Evolutionary conservation across 2,113 vertebrate species (phyloP).

Genomic region (Larimichthys polyactis): DNA sequence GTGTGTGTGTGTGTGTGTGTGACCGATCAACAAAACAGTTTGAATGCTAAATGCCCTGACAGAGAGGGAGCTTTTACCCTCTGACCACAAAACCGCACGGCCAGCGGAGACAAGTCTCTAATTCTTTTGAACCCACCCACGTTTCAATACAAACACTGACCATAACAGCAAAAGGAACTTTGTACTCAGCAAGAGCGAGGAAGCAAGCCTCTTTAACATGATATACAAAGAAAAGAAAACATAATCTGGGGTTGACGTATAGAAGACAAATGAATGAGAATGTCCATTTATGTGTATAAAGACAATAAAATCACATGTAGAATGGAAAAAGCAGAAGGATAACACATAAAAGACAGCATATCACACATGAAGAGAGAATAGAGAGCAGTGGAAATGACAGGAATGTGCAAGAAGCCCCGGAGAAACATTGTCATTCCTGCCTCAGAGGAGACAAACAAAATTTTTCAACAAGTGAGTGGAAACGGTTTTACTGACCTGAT

Average conservation of each 20-base stretch:
- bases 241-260: background rate
- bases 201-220: conserved; percentile 1
- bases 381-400: conserved; percentile 27
- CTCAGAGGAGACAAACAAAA: conserved; percentile 11
- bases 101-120: conserved; percentile 38
- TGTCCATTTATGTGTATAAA: background rate
- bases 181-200: conserved; percentile 37
- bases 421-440: conserved; percentile 31
- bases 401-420: conserved; percentile 49
- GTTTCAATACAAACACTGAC: conserved; percentile 40
- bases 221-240: background rate
- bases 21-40: conserved; percentile 9
- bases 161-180: conserved; percentile 44
- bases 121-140: conserved; percentile 27
- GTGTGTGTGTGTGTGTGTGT: background rate
- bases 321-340: background rate
- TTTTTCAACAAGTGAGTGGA: conserved; percentile 21
- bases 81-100: conserved; percentile 44
- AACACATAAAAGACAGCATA: background rate
- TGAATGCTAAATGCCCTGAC: conserved; percentile 36
- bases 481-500: conserved; percentile 71
- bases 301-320: background rate
- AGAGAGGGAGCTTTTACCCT: conserved; percentile 25
- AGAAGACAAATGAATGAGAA: conserved; percentile 4
- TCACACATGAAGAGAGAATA: background rate